Evolutionary conservation across 2,113 vertebrate genomes (phyloP).

Genomic region (Nicator chloris): DNA sequence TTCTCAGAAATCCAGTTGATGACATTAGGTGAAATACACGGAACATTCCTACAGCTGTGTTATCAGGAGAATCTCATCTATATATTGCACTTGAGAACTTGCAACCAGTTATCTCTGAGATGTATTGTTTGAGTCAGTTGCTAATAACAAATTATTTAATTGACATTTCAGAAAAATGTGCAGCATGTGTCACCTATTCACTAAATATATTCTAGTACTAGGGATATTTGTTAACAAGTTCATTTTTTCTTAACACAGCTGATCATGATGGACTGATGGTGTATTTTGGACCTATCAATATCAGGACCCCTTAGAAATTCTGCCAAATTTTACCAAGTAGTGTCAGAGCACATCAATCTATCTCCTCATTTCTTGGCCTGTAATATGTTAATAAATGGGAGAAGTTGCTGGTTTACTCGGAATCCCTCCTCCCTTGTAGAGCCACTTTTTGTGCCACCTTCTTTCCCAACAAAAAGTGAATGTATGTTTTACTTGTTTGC

Average conservation of each 20-base stretch:
- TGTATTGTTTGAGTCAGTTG: neutral
- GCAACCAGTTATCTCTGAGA: neutral
- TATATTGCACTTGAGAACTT: neutral
- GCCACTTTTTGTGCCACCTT: neutral
- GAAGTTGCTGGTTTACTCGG: neutral
- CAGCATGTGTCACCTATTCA: neutral
- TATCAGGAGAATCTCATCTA: neutral
- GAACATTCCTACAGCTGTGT: neutral
- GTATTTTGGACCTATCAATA: neutral
- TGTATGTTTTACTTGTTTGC: neutral
- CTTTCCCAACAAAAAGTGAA: neutral
- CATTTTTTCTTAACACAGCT: neutral
- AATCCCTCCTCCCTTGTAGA: neutral
- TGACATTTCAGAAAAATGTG: neutral
- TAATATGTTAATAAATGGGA: neutral
- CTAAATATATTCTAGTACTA: neutral
- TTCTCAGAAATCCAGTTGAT: neutral
- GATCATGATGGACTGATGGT: neutral
- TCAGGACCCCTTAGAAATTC: neutral
- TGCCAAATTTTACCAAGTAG: neutral
- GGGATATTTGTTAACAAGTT: neutral
- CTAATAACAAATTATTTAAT: neutral
- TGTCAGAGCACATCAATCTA: neutral
- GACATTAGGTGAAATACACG: neutral
- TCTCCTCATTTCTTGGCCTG: neutral